Base-by-base conservation (phyloP, 2,888 invertebrate genomes). In the Embidobia sp. region DNA sequence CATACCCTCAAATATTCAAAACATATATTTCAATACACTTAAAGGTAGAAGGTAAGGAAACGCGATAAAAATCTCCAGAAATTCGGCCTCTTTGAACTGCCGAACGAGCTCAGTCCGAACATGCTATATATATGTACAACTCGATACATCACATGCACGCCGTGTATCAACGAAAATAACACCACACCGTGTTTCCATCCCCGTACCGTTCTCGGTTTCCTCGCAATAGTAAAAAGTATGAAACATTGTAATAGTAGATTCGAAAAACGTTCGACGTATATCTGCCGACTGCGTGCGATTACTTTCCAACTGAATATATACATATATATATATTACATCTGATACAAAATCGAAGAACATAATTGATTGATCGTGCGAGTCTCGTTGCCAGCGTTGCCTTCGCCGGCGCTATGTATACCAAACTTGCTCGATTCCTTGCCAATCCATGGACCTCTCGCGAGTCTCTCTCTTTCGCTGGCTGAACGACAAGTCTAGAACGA, bases 391-490 rank as follows among this genome's bases (percentile, higher is more conserved):
- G n/a, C n/a, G n/a, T n/a, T n/a, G n/a, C n/a, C n/a, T n/a, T n/a
- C n/a, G n/a, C n/a, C n/a, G n/a, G n/a, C n/a, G n/a, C n/a, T n/a
- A n/a, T n/a, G n/a, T n/a, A n/a, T n/a, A n/a, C n/a, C n/a, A n/a
- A n/a, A n/a, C n/a, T n/a, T n/a, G n/a, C 18, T 10, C 10, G 3
- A 27, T 26, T 11, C 64, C 77, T 77, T 82, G 80, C 85, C 84
- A 83, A 86, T 85, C 85, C 84, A 69, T 64, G 80, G 80, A 80
- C 61, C 79, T 77, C 55, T 55, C 72, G 66, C 6, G 0, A 19
- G 35, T 8, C 33, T 1, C n/a, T n/a, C n/a, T n/a, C n/a, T n/a
- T n/a, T n/a, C n/a, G n/a, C n/a, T n/a, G n/a, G n/a, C n/a, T n/a
- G n/a, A n/a, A n/a, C n/a, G n/a, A n/a, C n/a, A n/a, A n/a, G n/a